Base-by-base conservation (phyloP, 2,888 invertebrate genomes). In the Drosophila subsilvestris region DNA sequence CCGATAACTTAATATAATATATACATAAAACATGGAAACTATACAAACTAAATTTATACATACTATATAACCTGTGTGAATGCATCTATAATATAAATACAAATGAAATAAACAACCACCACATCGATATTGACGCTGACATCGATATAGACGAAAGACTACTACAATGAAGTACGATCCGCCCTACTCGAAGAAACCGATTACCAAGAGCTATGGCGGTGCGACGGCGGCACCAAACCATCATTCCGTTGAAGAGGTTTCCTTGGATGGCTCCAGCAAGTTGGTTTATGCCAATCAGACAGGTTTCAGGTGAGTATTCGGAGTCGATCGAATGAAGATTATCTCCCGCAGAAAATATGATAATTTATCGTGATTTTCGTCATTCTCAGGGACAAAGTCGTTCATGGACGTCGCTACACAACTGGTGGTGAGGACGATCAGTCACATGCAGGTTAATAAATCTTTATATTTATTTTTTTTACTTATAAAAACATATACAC, bases 81-180 rank as follows among this genome's bases (percentile, higher is more conserved):
- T 80, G 80, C 74, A 55, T 58, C 56, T 68, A 63, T 76, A 75
- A 74, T 76, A 76, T 70, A 79, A 72, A 74, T 76, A 78, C 76
- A 84, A 81, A 79, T 78, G 32, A 72, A 74, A 80, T 75, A 61
- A 54, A 61, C 57, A 57, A 75, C 69, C 60, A 68, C 58, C 76
- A 88, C 68, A 56, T 74, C 70, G 67, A 68, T 72, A 74, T 66
- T 78, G 84, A 74, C 73, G 71, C 62, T 74, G 78, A 69, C 54
- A 56, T 50, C 58, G 53, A 63, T 66, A 91, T 93, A 96, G 96
- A 95, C 96, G 96, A 94, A 97, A 97, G 94, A 96, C 96, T 91
- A 96, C 97, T 82, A 94, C 96, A 92, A 95, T 96, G 92, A 97
- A 97, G 93, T 97, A 96, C 93, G 97, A 97, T 93, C 96, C 96